Evolutionary conservation across 2,888 invertebrate genomes (phyloP).

Genomic region (Epirrita christyi): DNA sequence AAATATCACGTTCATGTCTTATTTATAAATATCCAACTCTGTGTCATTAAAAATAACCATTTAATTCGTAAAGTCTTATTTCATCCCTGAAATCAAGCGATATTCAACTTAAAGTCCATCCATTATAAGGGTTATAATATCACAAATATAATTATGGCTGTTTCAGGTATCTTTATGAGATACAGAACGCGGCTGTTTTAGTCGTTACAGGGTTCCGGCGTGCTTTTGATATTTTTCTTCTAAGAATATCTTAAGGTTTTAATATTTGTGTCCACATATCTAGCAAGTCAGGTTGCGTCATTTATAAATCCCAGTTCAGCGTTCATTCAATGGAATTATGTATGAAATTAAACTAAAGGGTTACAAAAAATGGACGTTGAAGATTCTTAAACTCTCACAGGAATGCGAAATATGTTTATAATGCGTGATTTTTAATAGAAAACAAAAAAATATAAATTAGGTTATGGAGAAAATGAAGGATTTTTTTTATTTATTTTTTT

Average conservation of each 20-base stretch:
- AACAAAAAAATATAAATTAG: too few species aligned
- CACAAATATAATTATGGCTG: constrained; percentile 14
- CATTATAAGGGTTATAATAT: constrained; percentile 37
- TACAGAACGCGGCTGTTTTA: constrained; percentile 58
- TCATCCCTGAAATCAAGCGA: constrained; percentile 39
- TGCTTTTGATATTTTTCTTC: constrained; percentile 60
- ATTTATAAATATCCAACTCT: constrained; percentile 68
- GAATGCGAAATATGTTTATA: too few species aligned
- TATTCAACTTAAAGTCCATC: constrained; percentile 45
- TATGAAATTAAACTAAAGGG: too few species aligned
- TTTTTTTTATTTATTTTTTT: too few species aligned
- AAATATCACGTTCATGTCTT: constrained; percentile 54
- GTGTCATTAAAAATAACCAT: constrained; percentile 69
- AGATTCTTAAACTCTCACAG: too few species aligned
- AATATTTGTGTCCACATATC: constrained; percentile 2
- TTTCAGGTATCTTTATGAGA: constrained; percentile 50
- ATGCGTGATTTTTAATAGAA: too few species aligned
- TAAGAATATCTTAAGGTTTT: constrained; percentile 50
- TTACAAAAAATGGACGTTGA: too few species aligned
- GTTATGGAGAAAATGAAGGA: too few species aligned
- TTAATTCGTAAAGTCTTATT: constrained; percentile 61
- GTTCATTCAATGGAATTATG: too few species aligned
- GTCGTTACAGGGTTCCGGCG: constrained; percentile 60
- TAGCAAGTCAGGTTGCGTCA: constrained; percentile 25
- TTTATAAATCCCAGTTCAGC: background rate